Conservation (phyloP, 2,113 vertebrate genomes). For the Ophthalmotilapia sp. region DNA sequence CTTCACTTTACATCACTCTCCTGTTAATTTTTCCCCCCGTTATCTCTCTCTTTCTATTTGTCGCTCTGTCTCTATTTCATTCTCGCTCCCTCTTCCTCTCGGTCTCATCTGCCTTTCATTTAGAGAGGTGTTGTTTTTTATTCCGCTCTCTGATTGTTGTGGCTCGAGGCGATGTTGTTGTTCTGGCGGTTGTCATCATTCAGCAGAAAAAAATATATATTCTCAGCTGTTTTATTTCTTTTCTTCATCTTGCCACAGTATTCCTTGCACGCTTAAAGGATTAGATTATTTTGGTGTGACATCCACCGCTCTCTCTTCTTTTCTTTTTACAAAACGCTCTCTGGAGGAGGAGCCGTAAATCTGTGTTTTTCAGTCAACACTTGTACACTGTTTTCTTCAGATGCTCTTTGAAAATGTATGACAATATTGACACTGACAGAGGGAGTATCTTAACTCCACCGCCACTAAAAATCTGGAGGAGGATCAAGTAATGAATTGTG, state of each 20-base stretch:
- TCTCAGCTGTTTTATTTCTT: conserved; percentile 42
- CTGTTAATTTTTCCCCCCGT: conserved; percentile 29
- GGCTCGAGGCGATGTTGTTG: conserved; percentile 7
- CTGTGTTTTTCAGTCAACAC: conserved; percentile 11
- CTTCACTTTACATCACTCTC: conserved; percentile 50
- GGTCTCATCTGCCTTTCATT: conserved; percentile 36
- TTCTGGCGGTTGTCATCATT: conserved; percentile 23
- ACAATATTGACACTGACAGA: conserved; percentile 11
- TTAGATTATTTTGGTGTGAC: conserved; percentile 47
- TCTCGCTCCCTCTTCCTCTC: conserved; percentile 1
- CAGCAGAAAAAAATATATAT: neutral
- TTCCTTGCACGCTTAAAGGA: conserved; percentile 37
- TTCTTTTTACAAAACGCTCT: conserved; percentile 2
- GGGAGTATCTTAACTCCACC: neutral
- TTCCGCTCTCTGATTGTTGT: neutral
- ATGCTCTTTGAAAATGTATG: conserved; percentile 14
- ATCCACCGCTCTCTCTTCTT: conserved; percentile 23
- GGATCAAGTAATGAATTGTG: neutral
- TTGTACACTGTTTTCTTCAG: conserved; percentile 8
- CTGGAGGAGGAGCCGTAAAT: conserved; percentile 36
- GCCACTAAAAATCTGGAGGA: neutral
- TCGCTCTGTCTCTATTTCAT: conserved; percentile 14
- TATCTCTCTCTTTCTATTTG: conserved; percentile 35
- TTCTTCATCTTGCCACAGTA: conserved; percentile 10
- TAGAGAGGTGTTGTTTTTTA: neutral